Base-by-base conservation (phyloP, 2,113 vertebrate genomes). In the Nothoprocta pentlandii region DNA sequence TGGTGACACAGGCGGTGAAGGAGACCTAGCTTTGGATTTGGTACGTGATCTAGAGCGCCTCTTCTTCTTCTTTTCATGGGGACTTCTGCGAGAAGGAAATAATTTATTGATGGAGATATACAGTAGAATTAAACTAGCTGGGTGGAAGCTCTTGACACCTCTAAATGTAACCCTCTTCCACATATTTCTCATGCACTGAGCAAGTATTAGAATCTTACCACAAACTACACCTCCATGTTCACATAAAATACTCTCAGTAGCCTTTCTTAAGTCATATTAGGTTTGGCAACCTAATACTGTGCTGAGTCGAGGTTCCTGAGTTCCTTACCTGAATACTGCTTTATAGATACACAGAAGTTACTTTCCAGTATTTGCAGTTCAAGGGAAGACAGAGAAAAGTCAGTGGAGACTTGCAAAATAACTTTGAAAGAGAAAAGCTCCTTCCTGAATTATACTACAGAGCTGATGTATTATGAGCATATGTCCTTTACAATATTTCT, bases 51-150 rank as follows among this genome's bases (percentile, higher is more conserved):
- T 96, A 7, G 98, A 98, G 21, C 98, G 93, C 87, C 98, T 96
- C 86, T 98, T 98, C 97, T 98, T 99, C 89, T 97, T 98, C 96
- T 98, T 99, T 91, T 99, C 99, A 15, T 98, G 96, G 30, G 99
- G 99, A 69, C 98, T 98, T 81, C 98, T 98, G 95, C 1, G 28
- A 91, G 53, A 84, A 94, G 62, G 94, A 79, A 80, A 16, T 26
- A 91, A 13, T 68, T 64, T 20, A 49, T 7, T 82, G 70, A 64
- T 80, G 46, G 4, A 7, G 17, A 70, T 23, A 62, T 46, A 34
- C 26, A 96, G 70, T 13, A 78, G 0, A 44, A 71, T 71, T 64
- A 69, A 28, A 68, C 15, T 34, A 63, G 62, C 53, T 91, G 44
- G 47, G 34, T 1, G 54, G 34, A 85, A 70, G 46, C 22, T 39